Evolutionary conservation across 2,113 vertebrate species (phyloP).

Genomic region (Pyrgilauda ruficollis): DNA sequence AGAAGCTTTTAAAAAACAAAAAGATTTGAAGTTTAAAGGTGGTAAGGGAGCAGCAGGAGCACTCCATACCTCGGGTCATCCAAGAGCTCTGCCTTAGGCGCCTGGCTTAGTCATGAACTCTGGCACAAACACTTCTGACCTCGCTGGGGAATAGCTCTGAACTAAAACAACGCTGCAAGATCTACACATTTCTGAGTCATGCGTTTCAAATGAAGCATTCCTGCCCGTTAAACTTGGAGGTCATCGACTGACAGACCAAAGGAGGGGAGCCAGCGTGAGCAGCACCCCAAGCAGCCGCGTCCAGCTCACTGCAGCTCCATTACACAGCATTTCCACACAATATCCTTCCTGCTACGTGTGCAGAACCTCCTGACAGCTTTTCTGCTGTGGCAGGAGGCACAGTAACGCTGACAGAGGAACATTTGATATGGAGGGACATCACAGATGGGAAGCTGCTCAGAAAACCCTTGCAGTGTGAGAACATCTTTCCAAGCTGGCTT

Average conservation of each 20-base stretch:
- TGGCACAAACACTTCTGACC: conserved; percentile 37
- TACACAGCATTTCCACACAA: background rate
- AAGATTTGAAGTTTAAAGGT: background rate
- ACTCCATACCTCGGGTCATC: background rate
- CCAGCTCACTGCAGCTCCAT: background rate
- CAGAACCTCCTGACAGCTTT: background rate
- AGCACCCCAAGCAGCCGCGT: background rate
- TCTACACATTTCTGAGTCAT: conserved; percentile 32
- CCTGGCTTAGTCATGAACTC: conserved; percentile 12
- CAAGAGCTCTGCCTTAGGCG: background rate
- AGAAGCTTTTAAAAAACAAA: background rate
- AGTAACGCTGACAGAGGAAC: background rate
- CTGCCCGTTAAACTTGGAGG: background rate
- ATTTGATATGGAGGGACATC: background rate
- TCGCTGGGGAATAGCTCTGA: background rate
- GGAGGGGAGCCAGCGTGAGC: background rate
- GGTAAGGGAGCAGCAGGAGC: background rate
- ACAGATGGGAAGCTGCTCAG: background rate
- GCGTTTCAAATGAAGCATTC: background rate
- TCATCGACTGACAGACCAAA: background rate
- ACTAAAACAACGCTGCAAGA: background rate
- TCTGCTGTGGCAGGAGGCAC: background rate
- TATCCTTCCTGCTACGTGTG: rapidly evolving
- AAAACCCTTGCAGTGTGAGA: background rate
- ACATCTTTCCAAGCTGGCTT: background rate